A percentile compares a stretch with the other conserved stretches of the same genome.
phyloP scores from a whole-genome alignment of 2,888 invertebrate species.

The Nemapogon koenigi region DNA sequence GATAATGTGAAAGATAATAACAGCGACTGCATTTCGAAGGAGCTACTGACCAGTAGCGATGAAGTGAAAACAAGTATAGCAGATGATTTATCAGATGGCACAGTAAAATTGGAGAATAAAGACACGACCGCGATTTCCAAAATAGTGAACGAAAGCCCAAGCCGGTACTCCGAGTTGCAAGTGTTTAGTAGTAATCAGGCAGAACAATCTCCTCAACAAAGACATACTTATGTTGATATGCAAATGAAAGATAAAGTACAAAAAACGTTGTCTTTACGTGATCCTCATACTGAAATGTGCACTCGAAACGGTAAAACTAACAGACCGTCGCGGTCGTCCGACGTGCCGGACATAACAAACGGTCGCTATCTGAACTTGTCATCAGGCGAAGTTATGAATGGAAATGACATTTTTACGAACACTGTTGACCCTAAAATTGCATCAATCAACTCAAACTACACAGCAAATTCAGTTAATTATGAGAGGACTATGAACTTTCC shows the following conservation, averaged over 20 bases:
- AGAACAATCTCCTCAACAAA: constrained; percentile 1
- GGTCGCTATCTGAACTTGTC: constrained; percentile 35
- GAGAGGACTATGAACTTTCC: no score
- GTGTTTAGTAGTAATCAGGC: no score
- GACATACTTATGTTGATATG: constrained; percentile 21
- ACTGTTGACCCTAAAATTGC: not conserved
- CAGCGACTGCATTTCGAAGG: constrained; percentile 14
- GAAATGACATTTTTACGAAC: constrained; percentile 6
- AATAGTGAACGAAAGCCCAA: no score
- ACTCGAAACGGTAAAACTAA: constrained; percentile 53
- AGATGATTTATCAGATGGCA: not conserved
- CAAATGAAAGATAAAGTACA: constrained; percentile 35
- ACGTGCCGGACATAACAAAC: constrained; percentile 54
- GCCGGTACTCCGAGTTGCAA: no score
- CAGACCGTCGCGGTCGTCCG: constrained; percentile 39
- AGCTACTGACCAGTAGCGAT: not conserved
- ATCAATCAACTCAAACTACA: no score
- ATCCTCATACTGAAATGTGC: constrained; percentile 54
- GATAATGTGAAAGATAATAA: constrained; percentile 20
- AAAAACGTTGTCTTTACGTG: constrained; percentile 48
- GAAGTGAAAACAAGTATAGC: not conserved
- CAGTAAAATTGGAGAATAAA: constrained; percentile 1
- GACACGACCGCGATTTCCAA: no score
- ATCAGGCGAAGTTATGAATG: constrained; percentile 6
- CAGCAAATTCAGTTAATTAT: no score